Evolutionary conservation across 35 echinoderm and acorn worm species (phyloP), one percentile per base, ranked within the genome.

Genomic region (Lytechinus variegatus): DNA sequence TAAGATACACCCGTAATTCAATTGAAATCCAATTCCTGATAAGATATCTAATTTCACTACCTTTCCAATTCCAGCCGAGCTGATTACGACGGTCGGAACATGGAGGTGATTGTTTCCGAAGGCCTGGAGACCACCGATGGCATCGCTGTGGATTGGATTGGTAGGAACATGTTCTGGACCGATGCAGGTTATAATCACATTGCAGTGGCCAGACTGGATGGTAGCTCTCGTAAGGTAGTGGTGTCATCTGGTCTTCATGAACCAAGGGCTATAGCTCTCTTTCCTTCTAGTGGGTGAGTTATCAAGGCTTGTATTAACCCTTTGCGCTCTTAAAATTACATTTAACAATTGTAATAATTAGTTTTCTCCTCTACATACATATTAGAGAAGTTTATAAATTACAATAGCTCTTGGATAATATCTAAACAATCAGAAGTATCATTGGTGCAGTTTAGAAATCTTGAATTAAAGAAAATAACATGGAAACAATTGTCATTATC

Each of bases 111-210:
- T 10, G 58, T 97, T 5, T 96, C 94, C 5, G 87, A 96, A 6
- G 94, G 88, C 52, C 79, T 97, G 4, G 94, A 94, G 55, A 96
- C 96, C 13, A 95, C 96, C 1, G 97, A 99, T 92, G 98, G 98
- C 24, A 79, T 99, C 14, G 96, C 97, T 27, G 97, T 99, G 2
- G 98, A 99, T 61, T 99, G 98, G 98, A 97, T 97, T 16, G 96
- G 89, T 33, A 72, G 96, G 86, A 99, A 99, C 52, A 87, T 99
- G 11, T 99, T 96, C 87, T 99, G 97, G 97, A 97, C 98, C 10
- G 97, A 99, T 87, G 96, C 98, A 0, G 98, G 96, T 56, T 61
- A 72, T 9, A 93, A 99, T 91, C 96, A 96, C 61, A 95, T 99
- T 29, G 97, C 97, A 57, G 98, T 99, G 5, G 94, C 98, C 86